Evolutionary conservation across 2,113 vertebrate genomes (phyloP).

Genomic region (Plecotus auritus): DNA sequence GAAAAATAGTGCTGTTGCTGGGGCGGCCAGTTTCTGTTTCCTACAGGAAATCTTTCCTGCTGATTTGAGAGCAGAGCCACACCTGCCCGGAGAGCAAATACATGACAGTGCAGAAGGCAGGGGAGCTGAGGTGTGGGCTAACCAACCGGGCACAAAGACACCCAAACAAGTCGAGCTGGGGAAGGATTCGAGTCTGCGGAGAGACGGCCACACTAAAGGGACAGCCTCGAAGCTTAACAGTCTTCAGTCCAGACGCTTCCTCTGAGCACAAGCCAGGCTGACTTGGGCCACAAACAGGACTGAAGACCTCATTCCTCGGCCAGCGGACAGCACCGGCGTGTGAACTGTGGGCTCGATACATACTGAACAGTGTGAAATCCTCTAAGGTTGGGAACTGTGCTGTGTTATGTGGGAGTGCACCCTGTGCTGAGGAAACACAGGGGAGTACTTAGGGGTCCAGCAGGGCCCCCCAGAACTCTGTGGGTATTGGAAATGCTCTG

Average conservation of each 20-base stretch:
- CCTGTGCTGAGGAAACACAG: not conserved
- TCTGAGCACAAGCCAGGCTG: not conserved
- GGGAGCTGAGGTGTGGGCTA: not conserved
- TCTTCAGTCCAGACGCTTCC: not conserved
- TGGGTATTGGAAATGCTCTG: not conserved
- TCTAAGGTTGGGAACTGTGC: accelerated
- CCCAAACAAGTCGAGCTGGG: not conserved
- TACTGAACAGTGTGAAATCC: accelerated
- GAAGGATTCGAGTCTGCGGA: not conserved
- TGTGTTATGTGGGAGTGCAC: accelerated
- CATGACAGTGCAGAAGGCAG: not conserved
- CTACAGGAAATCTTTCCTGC: not conserved
- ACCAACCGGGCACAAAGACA: not conserved
- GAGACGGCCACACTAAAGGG: not conserved
- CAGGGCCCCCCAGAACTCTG: not conserved
- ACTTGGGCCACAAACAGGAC: not conserved
- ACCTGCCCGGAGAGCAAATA: not conserved
- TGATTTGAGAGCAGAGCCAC: not conserved
- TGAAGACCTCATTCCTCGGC: not conserved
- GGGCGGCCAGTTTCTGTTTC: not conserved
- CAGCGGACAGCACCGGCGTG: not conserved
- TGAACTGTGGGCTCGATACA: accelerated
- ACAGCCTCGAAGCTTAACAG: not conserved
- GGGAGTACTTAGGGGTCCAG: accelerated
- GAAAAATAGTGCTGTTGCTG: not conserved